Conservation (phyloP, 2,888 invertebrate species). For the Conomelus anceps region DNA sequence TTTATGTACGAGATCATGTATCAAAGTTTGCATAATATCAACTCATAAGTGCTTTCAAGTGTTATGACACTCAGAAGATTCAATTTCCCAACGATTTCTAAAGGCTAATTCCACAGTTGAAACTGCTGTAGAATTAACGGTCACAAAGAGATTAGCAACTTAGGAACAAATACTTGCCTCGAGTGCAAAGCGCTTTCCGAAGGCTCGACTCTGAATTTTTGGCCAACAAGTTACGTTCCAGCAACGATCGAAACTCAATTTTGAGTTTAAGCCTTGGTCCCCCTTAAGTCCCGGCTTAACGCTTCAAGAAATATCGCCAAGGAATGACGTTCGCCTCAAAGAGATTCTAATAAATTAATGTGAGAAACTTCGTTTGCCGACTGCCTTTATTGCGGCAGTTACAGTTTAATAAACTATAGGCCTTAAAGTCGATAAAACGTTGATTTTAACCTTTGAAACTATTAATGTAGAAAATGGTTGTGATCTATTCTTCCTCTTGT, state of each 20-base stretch:
- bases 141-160: background rate
- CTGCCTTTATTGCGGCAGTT: background rate
- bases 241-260: background rate
- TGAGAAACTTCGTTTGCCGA: background rate
- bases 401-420: background rate
- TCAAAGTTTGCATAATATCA: background rate
- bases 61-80: background rate
- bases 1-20: background rate
- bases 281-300: no score
- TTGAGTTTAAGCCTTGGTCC: background rate
- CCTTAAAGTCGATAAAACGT: background rate
- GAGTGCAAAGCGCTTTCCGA: background rate
- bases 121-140: background rate
- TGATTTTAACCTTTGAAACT: background rate
- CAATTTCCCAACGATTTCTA: background rate
- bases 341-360: background rate
- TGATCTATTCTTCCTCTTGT: background rate
- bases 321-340: background rate
- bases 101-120: background rate
- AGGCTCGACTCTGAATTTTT: background rate
- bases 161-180: background rate
- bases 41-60: background rate
- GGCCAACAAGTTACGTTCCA: background rate
- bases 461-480: background rate
- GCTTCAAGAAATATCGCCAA: background rate